Percentiles rank a stretch among this genome's conserved stretches.
These are phyloP conservation scores for Furnarius figulus DNA, from an alignment of 2,113 vertebrate genomes.

Conservation along the genomic window DNA sequence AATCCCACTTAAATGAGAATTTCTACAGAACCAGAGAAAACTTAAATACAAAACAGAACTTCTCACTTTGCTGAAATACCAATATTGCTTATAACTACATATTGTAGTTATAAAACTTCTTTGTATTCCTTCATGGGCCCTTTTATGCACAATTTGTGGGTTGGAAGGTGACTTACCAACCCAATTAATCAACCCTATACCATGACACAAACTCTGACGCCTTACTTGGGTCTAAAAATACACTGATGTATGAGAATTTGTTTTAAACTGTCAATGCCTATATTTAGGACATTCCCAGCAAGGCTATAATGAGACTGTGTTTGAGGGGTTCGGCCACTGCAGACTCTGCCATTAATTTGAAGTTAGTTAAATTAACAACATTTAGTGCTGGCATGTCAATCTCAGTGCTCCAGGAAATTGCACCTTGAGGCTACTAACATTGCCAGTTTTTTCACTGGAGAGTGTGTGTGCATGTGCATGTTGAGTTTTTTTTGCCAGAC, in stretches of 20 bases:
- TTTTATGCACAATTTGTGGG: slow-evolving; percentile 73
- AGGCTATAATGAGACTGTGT: slow-evolving; percentile 89
- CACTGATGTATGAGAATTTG: slow-evolving; percentile 80
- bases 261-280: slow-evolving; percentile 82
- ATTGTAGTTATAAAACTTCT: slow-evolving; percentile 57
- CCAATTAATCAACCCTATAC: slow-evolving; percentile 84
- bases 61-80: slow-evolving; percentile 5
- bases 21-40: not conserved
- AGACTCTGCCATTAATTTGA: slow-evolving; percentile 85
- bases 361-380: slow-evolving; percentile 90
- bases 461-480: slow-evolving; percentile 55
- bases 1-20: not conserved
- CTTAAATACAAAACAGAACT: not conserved
- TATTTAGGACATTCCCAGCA: slow-evolving; percentile 84
- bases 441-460: slow-evolving; percentile 83
- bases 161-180: slow-evolving; percentile 72
- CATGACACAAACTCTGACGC: slow-evolving; percentile 83
- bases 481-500: slow-evolving; percentile 67
- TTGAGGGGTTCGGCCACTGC: slow-evolving; percentile 78
- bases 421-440: slow-evolving; percentile 86
- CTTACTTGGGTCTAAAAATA: slow-evolving; percentile 81
- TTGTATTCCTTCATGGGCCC: slow-evolving; percentile 55
- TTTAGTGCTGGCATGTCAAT: slow-evolving; percentile 87
- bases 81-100: slow-evolving; percentile 8
- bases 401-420: slow-evolving; percentile 87